Base-by-base conservation (phyloP, 2,113 vertebrate species). In the Phylloscopus trochilus region DNA sequence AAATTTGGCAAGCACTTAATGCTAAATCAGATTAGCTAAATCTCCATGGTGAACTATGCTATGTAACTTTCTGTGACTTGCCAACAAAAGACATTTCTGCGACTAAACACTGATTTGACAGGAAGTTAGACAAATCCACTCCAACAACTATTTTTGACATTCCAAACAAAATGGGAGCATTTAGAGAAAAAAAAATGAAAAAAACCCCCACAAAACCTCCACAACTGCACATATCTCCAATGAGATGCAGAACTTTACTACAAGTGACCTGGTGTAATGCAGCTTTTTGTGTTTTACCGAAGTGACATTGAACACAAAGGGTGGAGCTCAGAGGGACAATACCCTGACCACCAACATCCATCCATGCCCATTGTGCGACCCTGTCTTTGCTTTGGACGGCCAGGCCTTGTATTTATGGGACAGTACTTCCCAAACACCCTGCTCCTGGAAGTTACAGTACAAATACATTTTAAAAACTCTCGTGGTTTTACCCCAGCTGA, bases 51-150 rank as follows among this genome's bases (percentile, higher is more conserved):
- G 70, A 92, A 41, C 62, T 43, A 9, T 47, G 44, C 68, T 76
- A 16, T 63, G 39, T 68, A 90, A 85, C 85, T 72, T 93, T 41
- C 53, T 79, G 64, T 93, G 89, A 76, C 81, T 91, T 31, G 53
- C 23, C 58, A 94, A 84, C 77, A 89, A 79, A 94, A 94, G 72
- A 66, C 30, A 82, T 78, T 94, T 82, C 55, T 93, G 53, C 56
- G 82, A 91, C 89, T 86, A 95, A 97, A 95, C 69, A 92, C 51
- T 93, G 76, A 94, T 84, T 92, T 95, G 75, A 95, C 73, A 83
- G 89, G 79, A 96, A 92, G 70, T 95, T 83, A 96, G 84, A 77
- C 62, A 83, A 96, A 92, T 64, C 70, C 78, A 94, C 43, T 56
- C 39, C 79, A 76, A 70, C 28, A 81, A 46, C 64, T 84, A 43